Percentiles rank a stretch among this genome's conserved stretches.
Conservation (phyloP, 2,113 vertebrate genomes). For the Dermatemys mawii region DNA sequence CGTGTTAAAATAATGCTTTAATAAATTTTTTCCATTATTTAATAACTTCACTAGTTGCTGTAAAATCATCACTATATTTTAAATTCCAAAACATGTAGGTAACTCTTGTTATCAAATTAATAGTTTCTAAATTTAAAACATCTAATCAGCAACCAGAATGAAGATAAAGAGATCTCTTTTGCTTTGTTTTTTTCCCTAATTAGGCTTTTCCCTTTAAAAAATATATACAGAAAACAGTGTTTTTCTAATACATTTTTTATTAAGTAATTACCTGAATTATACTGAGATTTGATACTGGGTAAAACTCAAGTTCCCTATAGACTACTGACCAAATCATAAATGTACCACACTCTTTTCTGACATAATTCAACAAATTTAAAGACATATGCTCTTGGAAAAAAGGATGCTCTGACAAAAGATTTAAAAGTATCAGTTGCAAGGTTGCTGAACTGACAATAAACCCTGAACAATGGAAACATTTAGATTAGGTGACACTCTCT, state of each 20-base stretch:
- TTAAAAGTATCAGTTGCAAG: background rate
- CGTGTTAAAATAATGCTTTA: background rate
- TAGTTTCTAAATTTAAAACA: background rate
- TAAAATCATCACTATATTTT: background rate
- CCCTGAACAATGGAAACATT: background rate
- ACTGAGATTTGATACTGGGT: background rate
- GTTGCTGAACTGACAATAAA: background rate
- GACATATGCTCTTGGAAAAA: background rate
- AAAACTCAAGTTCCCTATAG: background rate
- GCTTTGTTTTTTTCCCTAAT: rapidly evolving
- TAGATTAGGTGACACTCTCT: background rate
- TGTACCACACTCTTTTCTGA: background rate
- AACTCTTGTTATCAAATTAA: conserved; percentile 13
- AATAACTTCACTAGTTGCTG: background rate
- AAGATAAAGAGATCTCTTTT: background rate
- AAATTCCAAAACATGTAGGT: conserved; percentile 10
- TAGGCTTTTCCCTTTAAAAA: background rate
- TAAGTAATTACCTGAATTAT: background rate
- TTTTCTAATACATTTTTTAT: background rate
- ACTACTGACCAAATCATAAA: background rate
- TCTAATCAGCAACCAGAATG: background rate
- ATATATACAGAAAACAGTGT: background rate
- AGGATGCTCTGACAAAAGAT: background rate
- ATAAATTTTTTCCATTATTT: background rate
- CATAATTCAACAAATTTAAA: background rate